Base-by-base conservation (phyloP, 2,888 invertebrate species). In the Perithous albicinctus region DNA sequence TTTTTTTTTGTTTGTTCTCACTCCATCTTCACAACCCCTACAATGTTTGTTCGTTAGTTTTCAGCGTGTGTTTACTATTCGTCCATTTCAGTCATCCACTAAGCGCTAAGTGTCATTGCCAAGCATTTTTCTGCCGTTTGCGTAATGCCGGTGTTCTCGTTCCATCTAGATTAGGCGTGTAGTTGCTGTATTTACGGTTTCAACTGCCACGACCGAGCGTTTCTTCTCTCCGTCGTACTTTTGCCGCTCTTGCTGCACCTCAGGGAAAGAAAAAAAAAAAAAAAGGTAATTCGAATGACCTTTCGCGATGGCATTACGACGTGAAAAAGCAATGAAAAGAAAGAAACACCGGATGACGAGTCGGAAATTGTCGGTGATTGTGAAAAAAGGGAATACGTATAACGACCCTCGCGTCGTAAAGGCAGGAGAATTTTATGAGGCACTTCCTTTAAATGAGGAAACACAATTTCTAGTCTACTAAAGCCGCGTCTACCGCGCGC, bases 391-490 rank as follows among this genome's bases (percentile, higher is more conserved):
- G 15, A 59, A 59, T 59, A 15, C 56, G 7, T 32, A 59, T 76
- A 72, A 80, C 66, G 72, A 76, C 61, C 59, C 35, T 6, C 41
- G 32, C 10, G 26, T 67, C 77, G 72, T 77, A 77, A 77, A 69
- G 35, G 38, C 56, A 20, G 8, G 12, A 20, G 23, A 38, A 35
- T 26, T 77, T 81, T 79, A 73, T 26, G 67, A 63, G 73, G 18
- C 54, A 63, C 46, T 81, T 77, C 15, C 46, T 43, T 29, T 38
- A 56, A 73, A 81, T 77, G 70, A 76, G 80, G 15, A 76, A 41
- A 76, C 20, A 61, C 64, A 61, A 72, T 76, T 61, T 7, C 38
- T 20, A n/a, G 20, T 48, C 46, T 32, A 32, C 20, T 7, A 18
- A 12, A 8, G 38, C 15, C 18, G 41, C 59, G 4, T 7, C n/a